Percentiles rank a stretch among this genome's conserved stretches.
phyloP scores from a whole-genome alignment of 2,113 vertebrate species.

The Rhinoderma darwinii region DNA sequence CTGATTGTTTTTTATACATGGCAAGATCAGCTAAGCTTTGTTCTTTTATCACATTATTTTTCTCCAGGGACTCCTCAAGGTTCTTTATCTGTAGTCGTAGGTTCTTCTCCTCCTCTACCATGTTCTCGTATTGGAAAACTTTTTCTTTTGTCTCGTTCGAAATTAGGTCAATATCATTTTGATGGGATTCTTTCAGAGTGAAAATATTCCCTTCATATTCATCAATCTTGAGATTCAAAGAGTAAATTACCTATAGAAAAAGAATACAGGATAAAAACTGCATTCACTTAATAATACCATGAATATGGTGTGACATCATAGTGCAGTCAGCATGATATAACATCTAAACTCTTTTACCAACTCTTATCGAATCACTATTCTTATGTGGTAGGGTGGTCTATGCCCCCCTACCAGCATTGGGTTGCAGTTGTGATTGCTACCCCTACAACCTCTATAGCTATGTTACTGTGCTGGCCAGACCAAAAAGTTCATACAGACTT shows the following conservation, averaged over 20 bases:
- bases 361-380: background rate
- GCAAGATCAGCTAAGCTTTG: slow-evolving; percentile 75
- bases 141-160: slow-evolving; percentile 78
- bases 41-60: slow-evolving; percentile 81
- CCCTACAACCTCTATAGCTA: background rate
- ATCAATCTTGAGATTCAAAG: slow-evolving; percentile 91
- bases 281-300: background rate
- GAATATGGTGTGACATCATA: background rate
- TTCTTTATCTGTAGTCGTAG: slow-evolving; percentile 81
- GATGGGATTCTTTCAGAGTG: slow-evolving; percentile 81
- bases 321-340: background rate
- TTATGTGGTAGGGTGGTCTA: background rate
- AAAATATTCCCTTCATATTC: slow-evolving; percentile 86
- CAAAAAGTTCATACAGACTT: background rate
- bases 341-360: background rate
- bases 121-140: slow-evolving; percentile 70
- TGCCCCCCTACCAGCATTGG: background rate
- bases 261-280: background rate
- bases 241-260: slow-evolving; percentile 86
- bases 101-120: slow-evolving; percentile 73
- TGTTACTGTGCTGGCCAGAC: background rate
- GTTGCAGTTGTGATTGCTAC: background rate
- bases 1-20: slow-evolving; percentile 69
- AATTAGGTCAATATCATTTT: slow-evolving; percentile 82
- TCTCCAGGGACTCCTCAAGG: slow-evolving; percentile 85